Base-by-base conservation (phyloP, 2,113 vertebrate species). In the Pungitius pungitius region DNA sequence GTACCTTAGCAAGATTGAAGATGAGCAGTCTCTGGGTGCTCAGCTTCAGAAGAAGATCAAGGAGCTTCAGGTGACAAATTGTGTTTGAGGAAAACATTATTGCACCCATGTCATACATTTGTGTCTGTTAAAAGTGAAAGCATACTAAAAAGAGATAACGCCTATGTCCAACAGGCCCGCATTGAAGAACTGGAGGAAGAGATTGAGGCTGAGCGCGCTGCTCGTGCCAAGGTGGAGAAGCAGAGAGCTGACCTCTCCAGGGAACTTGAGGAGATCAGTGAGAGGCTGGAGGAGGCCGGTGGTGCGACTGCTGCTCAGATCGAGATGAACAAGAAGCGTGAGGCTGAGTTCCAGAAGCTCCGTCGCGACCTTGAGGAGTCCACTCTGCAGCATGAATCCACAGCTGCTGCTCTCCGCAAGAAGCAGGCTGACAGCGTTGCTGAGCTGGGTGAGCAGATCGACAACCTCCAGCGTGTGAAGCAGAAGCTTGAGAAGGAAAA, bases 251-350 rank as follows among this genome's bases (percentile, higher is more conserved):
- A 97, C 73, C 94, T 96, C 14, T 94, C 95, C 0, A 92, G 95
- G 93, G 91, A 98, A 82, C 95, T 97, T 33, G 96, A 98, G 75
- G 95, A 98, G 91, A 96, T 96, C 93, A 96, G 96, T 0, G 95
- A 94, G 91, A 93, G 91, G 77, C 88, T 93, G 22, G 92, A 93
- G 73, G 92, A 93, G 75, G 92, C 92, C 3, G 92, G 91, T 37
- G 92, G 92, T 43, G 18, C 52, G 13, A 55, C 52, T 27, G 26
- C 52, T 55, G 52, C 52, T 55, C 52, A 55, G 24, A 55, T 55
- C 22, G 52, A 55, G 52, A 55, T 92, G 91, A 91, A 90, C 85
- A 93, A 93, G 82, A 93, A 91, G 87, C 88, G 91, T 22, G 91
- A 93, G 49, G 90, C 91, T 45, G 92, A 93, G 88, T 91, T 93